These are phyloP conservation scores for Tetragnatha montana DNA, from an alignment of 2,888 invertebrate genomes.

Conservation along the genomic window DNA sequence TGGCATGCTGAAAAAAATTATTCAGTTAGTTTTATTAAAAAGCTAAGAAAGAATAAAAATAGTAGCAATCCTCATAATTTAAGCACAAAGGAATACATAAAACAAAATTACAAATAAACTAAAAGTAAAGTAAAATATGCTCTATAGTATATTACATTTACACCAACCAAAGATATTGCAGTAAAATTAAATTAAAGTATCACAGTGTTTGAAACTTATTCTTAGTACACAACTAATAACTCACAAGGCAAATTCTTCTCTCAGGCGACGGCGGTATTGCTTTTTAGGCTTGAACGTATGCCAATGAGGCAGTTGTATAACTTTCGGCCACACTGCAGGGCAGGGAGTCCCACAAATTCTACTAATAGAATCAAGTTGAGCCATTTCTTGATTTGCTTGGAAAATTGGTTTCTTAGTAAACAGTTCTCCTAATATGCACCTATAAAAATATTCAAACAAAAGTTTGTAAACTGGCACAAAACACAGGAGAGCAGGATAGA, in stretches of 20 bases:
- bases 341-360: constrained; percentile 95
- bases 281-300: constrained; percentile 93
- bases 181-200: no score
- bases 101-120: not conserved
- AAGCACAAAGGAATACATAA: not conserved
- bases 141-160: no score
- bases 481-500: not conserved
- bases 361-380: constrained; percentile 95
- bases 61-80: constrained; percentile 44
- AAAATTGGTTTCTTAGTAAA: constrained; percentile 97
- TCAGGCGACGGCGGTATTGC: constrained; percentile 88
- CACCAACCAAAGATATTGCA: no score
- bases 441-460: constrained; percentile 73
- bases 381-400: constrained; percentile 94
- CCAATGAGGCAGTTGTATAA: constrained; percentile 94
- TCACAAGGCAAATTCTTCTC: constrained; percentile 92
- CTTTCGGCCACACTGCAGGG: constrained; percentile 97
- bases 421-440: constrained; percentile 96
- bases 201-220: no score
- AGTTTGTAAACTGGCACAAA: constrained; percentile 2
- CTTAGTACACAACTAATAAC: constrained; percentile 71
- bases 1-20: constrained; percentile 82
- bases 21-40: not conserved
- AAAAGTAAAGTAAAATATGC: no score
- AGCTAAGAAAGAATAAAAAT: constrained; percentile 59